Evolutionary conservation across 2,113 vertebrate genomes (phyloP), one percentile per base, ranked within the genome.

Genomic region (Gorsachius goisagi): DNA sequence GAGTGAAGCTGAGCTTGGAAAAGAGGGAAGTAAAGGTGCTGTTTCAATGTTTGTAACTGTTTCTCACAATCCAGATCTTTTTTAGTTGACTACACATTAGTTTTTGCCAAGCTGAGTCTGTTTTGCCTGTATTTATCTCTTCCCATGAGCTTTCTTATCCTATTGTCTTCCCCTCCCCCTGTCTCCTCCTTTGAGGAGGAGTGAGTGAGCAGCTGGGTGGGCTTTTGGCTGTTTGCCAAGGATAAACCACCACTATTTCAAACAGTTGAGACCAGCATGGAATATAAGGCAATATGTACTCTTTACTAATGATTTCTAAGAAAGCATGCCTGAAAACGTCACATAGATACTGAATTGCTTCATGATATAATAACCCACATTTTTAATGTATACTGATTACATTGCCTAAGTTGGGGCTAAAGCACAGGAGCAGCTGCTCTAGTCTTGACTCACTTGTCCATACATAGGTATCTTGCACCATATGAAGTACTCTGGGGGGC

Each of bases 381-480:
- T 92, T 74, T 44, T 62, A 73, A 24, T 23, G 11, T 55, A 47
- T 5, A 33, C 7, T 53, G 19, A 45, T 58, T 53, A 21, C 3
- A 0, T 67, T 82, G 26, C 13, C 18, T 73, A 47, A 66, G 33
- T 5, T 58, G 8, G 9, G 16, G 8, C 50, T 77, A 66, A 77
- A 86, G 30, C 45, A 74, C 35, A 39, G 12, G 22, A 80, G 9
- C 12, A 76, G 32, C 15, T 13, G 12, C 19, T 68, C 7, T 10
- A 45, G 21, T 3, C 13, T 72, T 71, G 21, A 32, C 28, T 59
- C 4, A 9, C 28, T 55, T 64, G 3, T 62, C 35, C 19, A 15
- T 67, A 28, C 0, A 0, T 6, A 77, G 28, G 5, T 24, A 69
- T 37, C 33, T 85, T 59, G 44, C 1, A 1, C 30, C 14, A 47